These are phyloP conservation scores for Botia almorhae DNA, from an alignment of 2,797 vertebrate species.

Conservation along the genomic window DNA sequence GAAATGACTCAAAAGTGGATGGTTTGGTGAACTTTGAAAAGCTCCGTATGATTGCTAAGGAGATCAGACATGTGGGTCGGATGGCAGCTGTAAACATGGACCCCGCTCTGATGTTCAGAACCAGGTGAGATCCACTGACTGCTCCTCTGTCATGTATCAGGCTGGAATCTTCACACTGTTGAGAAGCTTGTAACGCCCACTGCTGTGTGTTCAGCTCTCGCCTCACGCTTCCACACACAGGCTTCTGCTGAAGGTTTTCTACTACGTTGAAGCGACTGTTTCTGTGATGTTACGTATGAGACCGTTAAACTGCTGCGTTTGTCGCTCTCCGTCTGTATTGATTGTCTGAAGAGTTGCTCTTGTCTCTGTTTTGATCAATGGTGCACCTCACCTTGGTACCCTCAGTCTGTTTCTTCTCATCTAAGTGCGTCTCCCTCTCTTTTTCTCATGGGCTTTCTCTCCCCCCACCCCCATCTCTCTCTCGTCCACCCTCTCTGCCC, in stretches of 20 bases:
- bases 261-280: constrained; percentile 26
- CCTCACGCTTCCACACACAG: constrained; percentile 33
- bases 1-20: constrained; percentile 98
- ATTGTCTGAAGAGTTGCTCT: constrained; percentile 57
- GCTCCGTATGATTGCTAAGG: constrained; percentile 98
- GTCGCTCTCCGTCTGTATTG: constrained; percentile 26
- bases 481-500: constrained; percentile 80
- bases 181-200: constrained; percentile 41
- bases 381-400: constrained; percentile 83
- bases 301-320: constrained; percentile 10
- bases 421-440: constrained; percentile 92
- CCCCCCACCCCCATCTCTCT: constrained; percentile 62
- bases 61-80: constrained; percentile 95
- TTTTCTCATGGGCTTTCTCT: constrained; percentile 67
- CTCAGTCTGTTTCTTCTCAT: constrained; percentile 86
- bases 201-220: constrained; percentile 11
- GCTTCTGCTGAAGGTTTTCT: constrained; percentile 41
- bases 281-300: constrained; percentile 16
- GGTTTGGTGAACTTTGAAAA: constrained; percentile 99
- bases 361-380: constrained; percentile 76
- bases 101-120: constrained; percentile 97
- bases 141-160: constrained; percentile 15
- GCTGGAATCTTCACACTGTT: constrained; percentile 27
- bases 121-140: constrained; percentile 78
- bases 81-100: constrained; percentile 99